phyloP scores from a whole-genome alignment of 2,113 vertebrate genomes.

The Elaphurus davidianus region DNA sequence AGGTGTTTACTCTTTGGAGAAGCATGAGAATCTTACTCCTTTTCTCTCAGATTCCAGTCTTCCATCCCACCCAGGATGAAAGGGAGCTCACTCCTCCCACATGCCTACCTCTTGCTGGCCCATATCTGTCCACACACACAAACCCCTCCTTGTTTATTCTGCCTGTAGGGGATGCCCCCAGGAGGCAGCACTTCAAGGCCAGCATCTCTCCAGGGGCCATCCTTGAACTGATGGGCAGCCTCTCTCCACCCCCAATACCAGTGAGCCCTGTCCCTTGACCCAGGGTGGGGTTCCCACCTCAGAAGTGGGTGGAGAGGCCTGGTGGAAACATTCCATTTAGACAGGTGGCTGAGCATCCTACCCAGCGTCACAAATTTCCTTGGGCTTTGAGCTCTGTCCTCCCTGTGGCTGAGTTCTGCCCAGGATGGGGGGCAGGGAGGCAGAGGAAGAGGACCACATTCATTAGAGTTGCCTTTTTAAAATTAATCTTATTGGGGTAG shows the following conservation, averaged over 20 bases:
- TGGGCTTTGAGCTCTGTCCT: background rate
- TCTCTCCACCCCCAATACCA: background rate
- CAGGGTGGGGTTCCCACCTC: background rate
- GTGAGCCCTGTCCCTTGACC: background rate
- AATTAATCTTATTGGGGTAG: background rate
- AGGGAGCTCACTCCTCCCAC: background rate
- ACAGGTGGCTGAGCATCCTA: background rate
- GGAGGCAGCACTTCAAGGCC: constrained; percentile 54
- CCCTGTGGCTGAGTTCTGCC: background rate
- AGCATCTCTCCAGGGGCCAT: background rate
- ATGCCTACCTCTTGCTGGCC: background rate
- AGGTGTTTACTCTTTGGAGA: constrained; percentile 9
- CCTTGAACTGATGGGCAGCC: background rate
- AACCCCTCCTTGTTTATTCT: constrained; percentile 42
- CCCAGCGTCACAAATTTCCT: background rate
- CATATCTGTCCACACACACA: constrained; percentile 28
- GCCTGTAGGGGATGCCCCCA: background rate
- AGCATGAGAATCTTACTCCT: background rate
- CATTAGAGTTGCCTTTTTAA: background rate
- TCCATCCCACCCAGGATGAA: constrained; percentile 59
- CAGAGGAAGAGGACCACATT: background rate
- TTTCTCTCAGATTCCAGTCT: background rate
- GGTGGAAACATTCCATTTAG: background rate
- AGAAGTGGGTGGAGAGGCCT: background rate
- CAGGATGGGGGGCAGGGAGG: no score